phyloP scores from a whole-genome alignment of 2,113 vertebrate genomes.

The Macaca mulatta region DNA sequence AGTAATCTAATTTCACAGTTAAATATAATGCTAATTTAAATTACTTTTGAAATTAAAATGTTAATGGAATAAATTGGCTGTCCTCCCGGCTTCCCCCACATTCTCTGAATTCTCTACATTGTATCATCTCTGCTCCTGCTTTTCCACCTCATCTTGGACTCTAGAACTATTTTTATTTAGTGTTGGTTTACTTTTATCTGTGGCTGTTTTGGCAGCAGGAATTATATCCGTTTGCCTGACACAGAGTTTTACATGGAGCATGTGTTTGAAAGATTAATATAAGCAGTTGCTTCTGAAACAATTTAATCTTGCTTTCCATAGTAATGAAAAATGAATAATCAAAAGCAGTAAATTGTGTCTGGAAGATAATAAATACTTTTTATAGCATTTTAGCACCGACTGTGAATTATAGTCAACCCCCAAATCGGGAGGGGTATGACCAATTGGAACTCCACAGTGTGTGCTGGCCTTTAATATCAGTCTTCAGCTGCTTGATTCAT shows the following conservation, averaged over 20 bases:
- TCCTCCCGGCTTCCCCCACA: neutral
- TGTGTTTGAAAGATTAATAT: constrained; percentile 79
- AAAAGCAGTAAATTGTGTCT: constrained; percentile 76
- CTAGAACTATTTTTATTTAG: constrained; percentile 69
- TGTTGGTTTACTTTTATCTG: constrained; percentile 63
- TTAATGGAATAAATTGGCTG: constrained; percentile 60
- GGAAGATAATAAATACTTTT: constrained; percentile 74
- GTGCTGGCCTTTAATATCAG: neutral
- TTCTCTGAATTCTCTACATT: neutral
- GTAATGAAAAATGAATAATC: constrained; percentile 81
- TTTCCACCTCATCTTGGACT: neutral
- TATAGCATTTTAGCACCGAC: constrained; percentile 34
- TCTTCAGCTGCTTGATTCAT: constrained; percentile 13
- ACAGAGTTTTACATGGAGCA: constrained; percentile 73
- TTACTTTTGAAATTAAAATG: constrained; percentile 74
- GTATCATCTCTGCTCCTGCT: neutral
- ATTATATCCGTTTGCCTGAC: constrained; percentile 60
- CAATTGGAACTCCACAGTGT: neutral
- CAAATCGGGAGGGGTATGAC: neutral
- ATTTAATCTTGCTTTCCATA: constrained; percentile 81
- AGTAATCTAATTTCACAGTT: constrained; percentile 74
- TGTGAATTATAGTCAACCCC: constrained; percentile 49
- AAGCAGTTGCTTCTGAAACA: constrained; percentile 75
- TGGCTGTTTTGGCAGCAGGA: constrained; percentile 71
- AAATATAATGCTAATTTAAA: constrained; percentile 75